phyloP scores from a whole-genome alignment of 2,113 vertebrate genomes.

The Fulica atra region DNA sequence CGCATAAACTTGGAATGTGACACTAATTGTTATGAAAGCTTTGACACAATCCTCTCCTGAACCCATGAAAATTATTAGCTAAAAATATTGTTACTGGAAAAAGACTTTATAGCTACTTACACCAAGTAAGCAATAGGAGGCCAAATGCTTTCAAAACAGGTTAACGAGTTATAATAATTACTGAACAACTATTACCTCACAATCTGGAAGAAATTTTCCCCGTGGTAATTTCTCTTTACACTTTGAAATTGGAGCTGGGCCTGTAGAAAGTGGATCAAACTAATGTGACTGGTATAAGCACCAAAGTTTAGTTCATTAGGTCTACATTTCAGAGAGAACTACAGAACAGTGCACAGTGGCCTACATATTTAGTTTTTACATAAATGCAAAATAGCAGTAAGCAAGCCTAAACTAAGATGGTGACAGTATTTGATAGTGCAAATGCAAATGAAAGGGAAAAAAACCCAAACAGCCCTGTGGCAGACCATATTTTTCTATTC shows the following conservation, averaged over 20 bases:
- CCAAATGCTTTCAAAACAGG: constrained; percentile 26
- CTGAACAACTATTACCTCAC: background rate
- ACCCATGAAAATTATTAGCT: constrained; percentile 19
- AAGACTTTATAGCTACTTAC: background rate
- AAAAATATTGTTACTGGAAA: background rate
- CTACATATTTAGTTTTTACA: background rate
- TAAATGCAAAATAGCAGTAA: constrained; percentile 3
- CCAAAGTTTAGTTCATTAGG: background rate
- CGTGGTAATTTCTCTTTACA: background rate
- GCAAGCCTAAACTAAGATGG: background rate
- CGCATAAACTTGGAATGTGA: background rate
- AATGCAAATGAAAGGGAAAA: background rate
- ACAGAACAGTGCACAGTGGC: background rate
- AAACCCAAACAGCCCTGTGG: background rate
- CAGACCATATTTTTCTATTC: background rate
- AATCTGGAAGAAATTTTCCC: background rate
- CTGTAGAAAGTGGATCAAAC: background rate
- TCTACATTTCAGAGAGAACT: background rate
- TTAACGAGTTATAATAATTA: background rate
- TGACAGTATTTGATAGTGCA: background rate
- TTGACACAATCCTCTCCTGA: background rate
- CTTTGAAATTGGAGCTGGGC: background rate
- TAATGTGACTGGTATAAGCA: background rate
- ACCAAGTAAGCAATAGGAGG: constrained; percentile 4
- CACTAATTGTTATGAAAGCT: constrained; percentile 29